Evolutionary conservation across 1,140 invertebrate species (phyloP), one percentile per base, ranked within the genome.

Genomic region (Cotesia glomerata): DNA sequence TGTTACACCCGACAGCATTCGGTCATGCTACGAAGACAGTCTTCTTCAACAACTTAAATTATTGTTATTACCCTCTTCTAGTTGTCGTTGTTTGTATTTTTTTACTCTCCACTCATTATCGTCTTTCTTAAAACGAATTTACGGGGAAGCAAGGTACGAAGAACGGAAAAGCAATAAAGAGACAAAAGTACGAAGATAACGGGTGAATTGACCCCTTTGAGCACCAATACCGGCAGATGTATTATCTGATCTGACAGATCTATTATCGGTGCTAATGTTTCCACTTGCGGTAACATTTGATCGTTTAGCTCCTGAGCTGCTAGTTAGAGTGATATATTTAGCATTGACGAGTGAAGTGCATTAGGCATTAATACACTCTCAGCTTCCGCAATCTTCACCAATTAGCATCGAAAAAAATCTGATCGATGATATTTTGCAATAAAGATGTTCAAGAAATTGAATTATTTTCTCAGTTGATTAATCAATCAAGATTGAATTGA

Each of bases 1-100:
- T 67, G 68, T 73, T 75, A 75, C 74, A 66, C 71, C 64, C 68
- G 64, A 73, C 68, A 51, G 54, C 61, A 65, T 61, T 58, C 59
- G 51, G 59, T 58, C 69, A 63, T 16, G 39, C 61, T 26, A 71
- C 63, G n/a, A 61, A 63, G n/a, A 71, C 52, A 54, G n/a, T 54
- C 16, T 54, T 14, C 16, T 54, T 5, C 52, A 54, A 5, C 39
- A 45, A 45, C 39, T 45, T 45, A 45, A 45, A 7, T 45, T 45
- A 45, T 45, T 45, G 39, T 45, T 45, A 45, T 45, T 45, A 45
- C 52, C 14, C 52, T 14, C n/a, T 54, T 54, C 52, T n/a, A 54
- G 11, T 14, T 54, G 39, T 45, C 11, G 39, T 45, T 45, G 39
- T 45, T 45, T 7, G 11, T 45, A 11, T 45, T 45, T 45, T 45